phyloP scores from a whole-genome alignment of 2,888 invertebrate species.

The Molanna angustata region DNA sequence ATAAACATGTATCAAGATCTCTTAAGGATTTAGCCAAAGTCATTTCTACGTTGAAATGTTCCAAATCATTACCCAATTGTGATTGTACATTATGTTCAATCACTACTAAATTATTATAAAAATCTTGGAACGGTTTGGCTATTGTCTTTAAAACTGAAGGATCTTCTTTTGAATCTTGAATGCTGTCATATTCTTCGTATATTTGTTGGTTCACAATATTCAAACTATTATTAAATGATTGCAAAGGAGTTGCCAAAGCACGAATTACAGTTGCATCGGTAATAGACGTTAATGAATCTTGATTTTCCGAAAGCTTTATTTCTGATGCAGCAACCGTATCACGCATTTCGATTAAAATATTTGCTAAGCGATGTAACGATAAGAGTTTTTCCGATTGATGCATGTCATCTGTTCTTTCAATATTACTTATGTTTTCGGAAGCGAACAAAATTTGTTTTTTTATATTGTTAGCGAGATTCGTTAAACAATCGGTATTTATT shows the following conservation, averaged over 20 bases:
- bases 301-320: constrained; percentile 5
- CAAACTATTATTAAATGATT: constrained; percentile 45
- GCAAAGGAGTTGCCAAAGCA: constrained; percentile 44
- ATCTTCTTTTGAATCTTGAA: constrained; percentile 26
- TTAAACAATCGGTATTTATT: constrained; percentile 14
- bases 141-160: constrained; percentile 42
- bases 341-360: constrained; percentile 25
- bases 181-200: constrained; percentile 22
- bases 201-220: constrained; percentile 38
- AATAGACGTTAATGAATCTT: constrained; percentile 14
- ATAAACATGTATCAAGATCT: constrained; percentile 44
- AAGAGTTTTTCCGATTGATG: not conserved
- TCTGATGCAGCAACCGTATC: constrained; percentile 25
- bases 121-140: constrained; percentile 49
- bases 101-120: constrained; percentile 47
- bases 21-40: constrained; percentile 33
- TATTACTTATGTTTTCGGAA: constrained; percentile 1
- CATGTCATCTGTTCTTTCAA: too few species aligned
- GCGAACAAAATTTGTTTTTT: constrained; percentile 11
- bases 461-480: constrained; percentile 25
- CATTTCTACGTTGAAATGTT: constrained; percentile 13
- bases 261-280: constrained; percentile 15
- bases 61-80: constrained; percentile 42
- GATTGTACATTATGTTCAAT: constrained; percentile 50
- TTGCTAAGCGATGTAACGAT: constrained; percentile 24